A percentile compares a stretch with the other conserved stretches of the same genome.
These are phyloP conservation scores for Hydrolagus affinis DNA, from an alignment of 2,113 vertebrate species.

Conservation along the genomic window DNA sequence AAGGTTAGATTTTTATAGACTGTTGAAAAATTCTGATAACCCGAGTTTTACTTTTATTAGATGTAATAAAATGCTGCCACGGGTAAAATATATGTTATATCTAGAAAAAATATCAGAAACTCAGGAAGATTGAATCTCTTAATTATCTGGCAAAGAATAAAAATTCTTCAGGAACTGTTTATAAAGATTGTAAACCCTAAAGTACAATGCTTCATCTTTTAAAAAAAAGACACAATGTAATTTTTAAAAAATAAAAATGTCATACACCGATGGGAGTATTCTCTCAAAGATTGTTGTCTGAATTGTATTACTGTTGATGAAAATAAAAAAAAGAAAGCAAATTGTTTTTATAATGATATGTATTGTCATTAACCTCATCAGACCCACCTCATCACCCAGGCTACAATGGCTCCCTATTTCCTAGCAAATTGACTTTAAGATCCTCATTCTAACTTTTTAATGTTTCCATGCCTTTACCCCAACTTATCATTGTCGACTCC, in stretches of 20 bases:
- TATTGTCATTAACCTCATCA: too few relatives aligned
- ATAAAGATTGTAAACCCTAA: neutral
- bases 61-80: too few relatives aligned
- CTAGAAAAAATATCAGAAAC: neutral
- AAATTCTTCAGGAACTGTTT: neutral
- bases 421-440: too few relatives aligned
- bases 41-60: neutral
- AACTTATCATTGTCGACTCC: too few relatives aligned
- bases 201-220: slow-evolving; percentile 14
- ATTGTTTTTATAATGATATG: neutral
- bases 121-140: neutral
- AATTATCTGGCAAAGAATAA: neutral
- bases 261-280: neutral
- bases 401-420: too few relatives aligned
- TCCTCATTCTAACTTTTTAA: too few relatives aligned
- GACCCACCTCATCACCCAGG: too few relatives aligned
- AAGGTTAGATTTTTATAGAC: slow-evolving; percentile 16
- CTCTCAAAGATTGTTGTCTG: slow-evolving; percentile 20
- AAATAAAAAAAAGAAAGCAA: slow-evolving; percentile 7
- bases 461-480: too few relatives aligned
- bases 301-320: slow-evolving; percentile 7
- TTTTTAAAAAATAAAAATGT: neutral
- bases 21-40: neutral
- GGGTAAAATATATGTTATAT: neutral
- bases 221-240: neutral